phyloP scores from a whole-genome alignment of 2,113 vertebrate genomes.

The Engraulis encrasicolus region DNA sequence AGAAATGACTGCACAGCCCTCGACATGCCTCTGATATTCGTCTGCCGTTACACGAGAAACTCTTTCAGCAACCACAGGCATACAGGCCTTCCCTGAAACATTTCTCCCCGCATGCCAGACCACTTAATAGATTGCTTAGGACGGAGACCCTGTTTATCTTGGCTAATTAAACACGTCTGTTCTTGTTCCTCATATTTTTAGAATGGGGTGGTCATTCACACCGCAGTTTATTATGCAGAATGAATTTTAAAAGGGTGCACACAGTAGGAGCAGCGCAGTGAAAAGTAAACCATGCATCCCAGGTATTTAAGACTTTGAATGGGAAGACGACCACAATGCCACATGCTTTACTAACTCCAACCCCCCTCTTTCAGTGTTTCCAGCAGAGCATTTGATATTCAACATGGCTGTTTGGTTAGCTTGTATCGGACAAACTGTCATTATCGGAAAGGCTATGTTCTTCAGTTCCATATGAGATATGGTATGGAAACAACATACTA shows the following conservation, averaged over 20 bases:
- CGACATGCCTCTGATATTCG: conserved; percentile 52
- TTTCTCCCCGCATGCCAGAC: conserved; percentile 62
- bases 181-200: conserved; percentile 51
- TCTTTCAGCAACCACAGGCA: conserved; percentile 63
- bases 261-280: background rate
- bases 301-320: background rate
- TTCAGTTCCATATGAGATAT: no score
- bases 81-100: conserved; percentile 54
- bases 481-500: no score
- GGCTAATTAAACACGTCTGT: conserved; percentile 58
- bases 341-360: conserved; percentile 39
- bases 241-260: background rate
- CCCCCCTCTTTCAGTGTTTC: no score
- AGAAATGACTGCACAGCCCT: conserved; percentile 41
- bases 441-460: no score
- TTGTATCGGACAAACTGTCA: no score
- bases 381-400: no score
- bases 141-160: conserved; percentile 56
- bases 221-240: conserved; percentile 23
- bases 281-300: background rate
- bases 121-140: conserved; percentile 56
- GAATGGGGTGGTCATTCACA: conserved; percentile 47
- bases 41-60: conserved; percentile 49
- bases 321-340: conserved; percentile 51
- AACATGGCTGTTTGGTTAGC: no score